Base-by-base conservation (phyloP, 2,113 vertebrate species). In the Proteles cristata region DNA sequence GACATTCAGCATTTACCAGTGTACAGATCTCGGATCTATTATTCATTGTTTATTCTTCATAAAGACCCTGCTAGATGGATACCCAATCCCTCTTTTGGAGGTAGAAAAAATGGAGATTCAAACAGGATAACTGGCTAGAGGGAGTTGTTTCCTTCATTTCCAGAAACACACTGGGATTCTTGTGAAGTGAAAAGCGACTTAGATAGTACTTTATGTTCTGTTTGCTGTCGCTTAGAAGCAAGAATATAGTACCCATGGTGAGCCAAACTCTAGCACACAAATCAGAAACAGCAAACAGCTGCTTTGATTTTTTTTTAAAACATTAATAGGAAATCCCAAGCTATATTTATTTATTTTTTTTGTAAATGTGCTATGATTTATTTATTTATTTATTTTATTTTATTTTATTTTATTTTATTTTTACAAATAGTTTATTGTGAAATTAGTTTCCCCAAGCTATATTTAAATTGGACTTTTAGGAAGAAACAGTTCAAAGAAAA, bases 401-500 rank as follows among this genome's bases (percentile, higher is more conserved):
- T n/a, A n/a, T n/a, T n/a, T n/a, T n/a, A n/a, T n/a, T n/a, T n/a
- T n/a, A n/a, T n/a, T n/a, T n/a, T n/a, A n/a, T n/a, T n/a, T n/a
- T n/a, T n/a, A n/a, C n/a, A n/a, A n/a, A n/a, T n/a, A n/a, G n/a
- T n/a, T n/a, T n/a, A n/a, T n/a, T n/a, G n/a, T n/a, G n/a, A n/a
- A n/a, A n/a, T n/a, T n/a, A n/a, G n/a, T n/a, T n/a, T n/a, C n/a
- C 69, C 83, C 55, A 55, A 58, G 50, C 69, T 94, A 97, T 93
- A 85, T 93, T 96, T 94, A 92, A 97, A 43, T 55, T 86, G 33
- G 17, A 43, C 8, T 88, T 96, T 92, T 66, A 26, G 73, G 65
- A 80, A 90, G 79, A 91, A 94, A 96, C 28, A 95, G 77, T 97
- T 93, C 76, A 90, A 92, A 69, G 66, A 76, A 95, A 95, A 92